Evolutionary conservation across 2,888 invertebrate genomes (phyloP).

Genomic region (Agrenia bidenticulata): DNA sequence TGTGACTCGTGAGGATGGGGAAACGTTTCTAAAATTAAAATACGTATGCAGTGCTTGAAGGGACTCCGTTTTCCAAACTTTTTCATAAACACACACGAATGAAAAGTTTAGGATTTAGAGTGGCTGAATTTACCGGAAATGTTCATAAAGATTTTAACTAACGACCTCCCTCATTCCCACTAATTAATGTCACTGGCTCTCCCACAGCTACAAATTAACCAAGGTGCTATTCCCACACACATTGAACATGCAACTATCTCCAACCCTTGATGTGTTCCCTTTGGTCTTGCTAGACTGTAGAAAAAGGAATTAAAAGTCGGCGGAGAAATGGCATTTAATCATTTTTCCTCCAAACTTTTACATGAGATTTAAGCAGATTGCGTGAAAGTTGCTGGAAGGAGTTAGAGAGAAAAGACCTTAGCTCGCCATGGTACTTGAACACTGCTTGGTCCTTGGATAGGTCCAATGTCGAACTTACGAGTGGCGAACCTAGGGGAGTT

Average conservation of each 20-base stretch:
- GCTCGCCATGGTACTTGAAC: too few relatives aligned
- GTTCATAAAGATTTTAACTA: conserved; percentile 6
- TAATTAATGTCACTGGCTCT: conserved; percentile 7
- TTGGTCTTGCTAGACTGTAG: background rate
- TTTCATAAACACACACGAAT: background rate
- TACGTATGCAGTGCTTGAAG: too few relatives aligned
- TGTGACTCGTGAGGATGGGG: too few relatives aligned
- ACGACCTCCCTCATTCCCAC: background rate
- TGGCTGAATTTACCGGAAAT: background rate
- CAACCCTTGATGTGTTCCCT: too few relatives aligned
- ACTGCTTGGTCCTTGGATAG: too few relatives aligned
- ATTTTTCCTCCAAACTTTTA: background rate
- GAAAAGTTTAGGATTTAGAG: conserved; percentile 1
- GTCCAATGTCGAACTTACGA: too few relatives aligned
- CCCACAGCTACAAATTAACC: conserved; percentile 1
- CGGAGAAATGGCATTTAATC: conserved; percentile 6
- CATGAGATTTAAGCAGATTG: too few relatives aligned
- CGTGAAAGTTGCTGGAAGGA: background rate
- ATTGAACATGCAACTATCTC: too few relatives aligned
- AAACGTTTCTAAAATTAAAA: too few relatives aligned
- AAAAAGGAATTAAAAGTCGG: background rate
- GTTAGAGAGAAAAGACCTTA: conserved; percentile 1
- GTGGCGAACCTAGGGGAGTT: too few relatives aligned
- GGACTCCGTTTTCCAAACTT: too few relatives aligned
- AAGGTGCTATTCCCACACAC: background rate